Conservation (phyloP, 2,888 invertebrate species). For the Conchocele bisecta region DNA sequence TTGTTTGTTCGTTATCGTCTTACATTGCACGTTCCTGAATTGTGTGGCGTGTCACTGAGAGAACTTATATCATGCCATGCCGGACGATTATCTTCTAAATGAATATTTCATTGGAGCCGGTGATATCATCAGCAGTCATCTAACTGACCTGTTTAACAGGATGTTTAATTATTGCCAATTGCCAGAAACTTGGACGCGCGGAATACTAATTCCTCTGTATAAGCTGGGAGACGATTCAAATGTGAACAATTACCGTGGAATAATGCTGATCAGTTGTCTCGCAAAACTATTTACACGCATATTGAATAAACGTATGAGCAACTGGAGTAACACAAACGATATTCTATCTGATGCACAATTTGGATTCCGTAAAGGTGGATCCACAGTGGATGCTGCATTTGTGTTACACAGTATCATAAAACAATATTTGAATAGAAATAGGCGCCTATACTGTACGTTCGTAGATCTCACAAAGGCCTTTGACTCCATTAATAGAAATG, state of each 20-base stretch:
- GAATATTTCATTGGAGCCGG: neutral
- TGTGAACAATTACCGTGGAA: conserved; percentile 22
- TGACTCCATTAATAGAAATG: conserved; percentile 19
- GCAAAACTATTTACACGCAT: conserved; percentile 20
- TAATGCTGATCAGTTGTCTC: conserved; percentile 8
- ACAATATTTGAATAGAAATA: conserved; percentile 9
- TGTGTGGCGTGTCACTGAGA: no score
- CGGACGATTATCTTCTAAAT: neutral
- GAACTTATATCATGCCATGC: no score
- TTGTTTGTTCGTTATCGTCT: no score
- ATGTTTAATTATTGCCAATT: neutral
- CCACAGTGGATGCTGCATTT: conserved; percentile 32
- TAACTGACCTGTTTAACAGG: neutral
- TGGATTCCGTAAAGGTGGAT: conserved; percentile 21
- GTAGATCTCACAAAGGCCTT: conserved; percentile 34
- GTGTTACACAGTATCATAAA: conserved; percentile 25
- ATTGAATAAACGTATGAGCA: conserved; percentile 12
- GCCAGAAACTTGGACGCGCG: neutral
- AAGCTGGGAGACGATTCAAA: neutral
- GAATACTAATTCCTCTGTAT: neutral
- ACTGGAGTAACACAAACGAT: conserved; percentile 13
- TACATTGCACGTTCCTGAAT: no score
- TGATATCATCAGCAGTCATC: neutral
- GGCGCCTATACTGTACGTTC: conserved; percentile 27
- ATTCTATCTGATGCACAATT: conserved; percentile 20